Percentiles rank a stretch among this genome's conserved stretches.
phyloP scores from a whole-genome alignment of 2,797 vertebrate genomes.

The Borostomias antarcticus region DNA sequence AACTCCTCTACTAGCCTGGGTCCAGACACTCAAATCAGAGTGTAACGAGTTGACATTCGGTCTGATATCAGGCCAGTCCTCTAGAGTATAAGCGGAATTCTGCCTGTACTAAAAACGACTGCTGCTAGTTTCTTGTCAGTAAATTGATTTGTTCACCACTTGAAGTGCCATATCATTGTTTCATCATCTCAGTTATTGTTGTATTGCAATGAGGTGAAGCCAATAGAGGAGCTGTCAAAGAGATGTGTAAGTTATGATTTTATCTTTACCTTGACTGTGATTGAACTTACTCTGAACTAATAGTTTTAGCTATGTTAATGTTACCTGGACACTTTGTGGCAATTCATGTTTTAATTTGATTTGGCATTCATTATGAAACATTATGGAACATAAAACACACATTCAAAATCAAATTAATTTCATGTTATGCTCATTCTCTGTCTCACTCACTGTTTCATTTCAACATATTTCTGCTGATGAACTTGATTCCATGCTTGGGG shows the following conservation, averaged over 20 bases:
- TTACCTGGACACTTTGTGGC: too few species aligned
- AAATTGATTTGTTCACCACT: too few species aligned
- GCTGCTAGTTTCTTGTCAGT: too few species aligned
- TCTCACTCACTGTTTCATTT: neutral
- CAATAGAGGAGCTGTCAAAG: neutral
- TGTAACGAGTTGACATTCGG: neutral
- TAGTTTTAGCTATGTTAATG: too few species aligned
- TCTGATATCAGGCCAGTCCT: neutral
- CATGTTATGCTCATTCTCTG: too few species aligned
- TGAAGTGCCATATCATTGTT: slow-evolving; percentile 1
- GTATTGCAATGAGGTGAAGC: neutral
- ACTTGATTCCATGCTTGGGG: neutral
- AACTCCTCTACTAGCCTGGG: too few species aligned
- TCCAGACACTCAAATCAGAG: neutral
- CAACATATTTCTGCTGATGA: neutral
- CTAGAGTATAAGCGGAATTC: neutral
- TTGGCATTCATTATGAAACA: too few species aligned
- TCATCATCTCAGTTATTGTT: neutral
- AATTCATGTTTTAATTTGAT: neutral
- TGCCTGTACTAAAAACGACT: too few species aligned
- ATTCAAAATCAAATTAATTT: too few species aligned
- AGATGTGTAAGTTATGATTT: slow-evolving; percentile 9
- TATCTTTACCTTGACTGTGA: neutral
- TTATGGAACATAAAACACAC: too few species aligned
- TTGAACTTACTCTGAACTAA: too few species aligned